These are phyloP conservation scores for Gryon sp. DNA, from an alignment of 1,140 invertebrate species.

Conservation along the genomic window DNA sequence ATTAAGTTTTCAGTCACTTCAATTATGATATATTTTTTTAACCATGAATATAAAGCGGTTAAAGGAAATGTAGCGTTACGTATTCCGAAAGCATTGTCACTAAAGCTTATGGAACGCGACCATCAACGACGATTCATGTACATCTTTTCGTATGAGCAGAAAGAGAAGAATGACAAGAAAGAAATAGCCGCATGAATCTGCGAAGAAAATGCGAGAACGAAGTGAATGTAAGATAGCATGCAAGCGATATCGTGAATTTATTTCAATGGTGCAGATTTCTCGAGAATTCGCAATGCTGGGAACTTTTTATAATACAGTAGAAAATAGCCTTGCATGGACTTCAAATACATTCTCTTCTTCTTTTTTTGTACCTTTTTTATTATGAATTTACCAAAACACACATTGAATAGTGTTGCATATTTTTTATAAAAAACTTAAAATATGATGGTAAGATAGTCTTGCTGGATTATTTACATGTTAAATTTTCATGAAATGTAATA, in stretches of 20 bases:
- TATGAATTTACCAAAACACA: constrained; percentile 27
- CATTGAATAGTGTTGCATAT: constrained; percentile 13
- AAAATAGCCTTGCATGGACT: constrained; percentile 44
- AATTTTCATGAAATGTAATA: too few relatives aligned
- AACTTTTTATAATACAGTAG: constrained; percentile 57
- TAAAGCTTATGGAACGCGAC: constrained; percentile 72
- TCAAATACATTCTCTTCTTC: constrained; percentile 44
- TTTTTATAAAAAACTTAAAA: too few relatives aligned
- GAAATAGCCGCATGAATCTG: constrained; percentile 69
- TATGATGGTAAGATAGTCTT: too few relatives aligned
- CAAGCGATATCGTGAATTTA: constrained; percentile 65
- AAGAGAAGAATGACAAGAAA: constrained; percentile 71
- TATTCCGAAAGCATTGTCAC: constrained; percentile 74
- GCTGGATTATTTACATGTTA: too few relatives aligned
- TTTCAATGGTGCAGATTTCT: constrained; percentile 62
- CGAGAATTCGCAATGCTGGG: constrained; percentile 53
- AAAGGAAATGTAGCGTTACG: constrained; percentile 66
- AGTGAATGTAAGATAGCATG: constrained; percentile 61
- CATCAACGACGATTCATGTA: constrained; percentile 74
- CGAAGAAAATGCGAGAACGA: constrained; percentile 56
- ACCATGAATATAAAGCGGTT: constrained; percentile 44
- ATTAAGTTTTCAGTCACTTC: constrained; percentile 16
- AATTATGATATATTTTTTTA: constrained; percentile 36
- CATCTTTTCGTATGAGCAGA: constrained; percentile 70
- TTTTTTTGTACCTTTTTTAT: too few relatives aligned